phyloP scores from a whole-genome alignment of 2,888 invertebrate genomes.

The Cheilosia pagana region DNA sequence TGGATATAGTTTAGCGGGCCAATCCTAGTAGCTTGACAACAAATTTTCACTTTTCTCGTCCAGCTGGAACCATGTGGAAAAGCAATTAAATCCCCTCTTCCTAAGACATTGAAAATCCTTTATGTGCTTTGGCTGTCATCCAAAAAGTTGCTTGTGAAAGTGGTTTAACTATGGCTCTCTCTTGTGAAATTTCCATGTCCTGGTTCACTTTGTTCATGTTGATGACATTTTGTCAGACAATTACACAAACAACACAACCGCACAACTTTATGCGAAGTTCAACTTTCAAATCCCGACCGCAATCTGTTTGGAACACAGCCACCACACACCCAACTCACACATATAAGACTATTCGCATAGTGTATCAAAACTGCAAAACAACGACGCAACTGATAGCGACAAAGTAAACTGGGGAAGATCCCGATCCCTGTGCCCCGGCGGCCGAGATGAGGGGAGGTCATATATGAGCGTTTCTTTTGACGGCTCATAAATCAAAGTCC shows the following conservation, averaged over 20 bases:
- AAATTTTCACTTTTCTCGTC: conserved; percentile 22
- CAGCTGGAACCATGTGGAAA: conserved; percentile 28
- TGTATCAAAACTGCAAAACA: background rate
- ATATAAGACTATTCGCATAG: background rate
- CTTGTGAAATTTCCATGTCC: conserved; percentile 9
- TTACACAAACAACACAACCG: conserved; percentile 41
- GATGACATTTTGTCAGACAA: conserved; percentile 62
- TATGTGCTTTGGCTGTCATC: conserved; percentile 37
- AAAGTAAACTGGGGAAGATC: conserved; percentile 39
- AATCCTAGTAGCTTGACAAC: conserved; percentile 8
- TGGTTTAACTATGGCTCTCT: conserved; percentile 2
- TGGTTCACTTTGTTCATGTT: conserved; percentile 33
- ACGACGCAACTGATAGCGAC: conserved; percentile 34
- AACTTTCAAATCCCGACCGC: conserved; percentile 46
- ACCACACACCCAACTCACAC: conserved; percentile 10
- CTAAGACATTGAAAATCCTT: conserved; percentile 49
- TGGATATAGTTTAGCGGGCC: conserved; percentile 12
- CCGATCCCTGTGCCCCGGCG: background rate
- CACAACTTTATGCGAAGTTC: conserved; percentile 26
- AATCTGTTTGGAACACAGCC: conserved; percentile 52
- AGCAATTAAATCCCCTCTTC: conserved; percentile 35
- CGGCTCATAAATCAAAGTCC: conserved; percentile 70
- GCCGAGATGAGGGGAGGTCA: conserved; percentile 46
- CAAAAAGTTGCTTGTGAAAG: conserved; percentile 32
- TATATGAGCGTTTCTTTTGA: conserved; percentile 63